Conservation (phyloP, 1,140 invertebrate species). For the Batillaria attramentaria region DNA sequence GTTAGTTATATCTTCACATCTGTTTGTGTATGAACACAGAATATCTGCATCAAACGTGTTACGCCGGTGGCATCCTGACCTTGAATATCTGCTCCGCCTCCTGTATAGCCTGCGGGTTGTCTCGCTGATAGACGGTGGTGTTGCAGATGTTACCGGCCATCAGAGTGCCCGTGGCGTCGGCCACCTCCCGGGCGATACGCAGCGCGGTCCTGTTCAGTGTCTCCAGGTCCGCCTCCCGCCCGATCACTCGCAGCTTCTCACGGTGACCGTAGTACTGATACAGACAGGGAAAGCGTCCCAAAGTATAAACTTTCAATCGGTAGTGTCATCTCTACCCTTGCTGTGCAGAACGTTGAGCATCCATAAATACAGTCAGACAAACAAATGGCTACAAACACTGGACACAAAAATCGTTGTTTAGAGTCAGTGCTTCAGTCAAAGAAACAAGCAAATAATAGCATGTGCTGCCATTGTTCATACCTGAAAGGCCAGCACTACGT, state of each 20-base stretch:
- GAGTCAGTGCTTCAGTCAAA: neutral
- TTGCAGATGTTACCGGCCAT: constrained; percentile 64
- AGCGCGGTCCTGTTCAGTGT: constrained; percentile 55
- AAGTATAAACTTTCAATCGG: too few species aligned
- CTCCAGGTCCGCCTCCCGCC: constrained; percentile 56
- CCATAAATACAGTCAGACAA: neutral
- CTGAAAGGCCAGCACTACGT: constrained; percentile 58
- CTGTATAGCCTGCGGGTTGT: constrained; percentile 37
- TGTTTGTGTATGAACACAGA: too few species aligned
- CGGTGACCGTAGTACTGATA: constrained; percentile 63
- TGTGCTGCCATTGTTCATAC: neutral
- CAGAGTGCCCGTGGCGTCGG: constrained; percentile 52
- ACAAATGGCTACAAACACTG: neutral
- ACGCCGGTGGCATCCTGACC: too few species aligned
- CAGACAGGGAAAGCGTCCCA: too few species aligned
- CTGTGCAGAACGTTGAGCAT: too few species aligned
- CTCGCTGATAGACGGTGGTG: constrained; percentile 47
- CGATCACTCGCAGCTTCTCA: constrained; percentile 56
- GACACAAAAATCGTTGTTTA: neutral
- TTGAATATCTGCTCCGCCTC: constrained; percentile 43
- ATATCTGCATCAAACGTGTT: too few species aligned
- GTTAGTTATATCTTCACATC: neutral
- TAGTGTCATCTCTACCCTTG: too few species aligned
- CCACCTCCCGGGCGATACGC: constrained; percentile 57
- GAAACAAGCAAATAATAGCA: neutral